Evolutionary conservation across 2,888 invertebrate species (phyloP), one percentile per base, ranked within the genome.

Genomic region (Isotomurus palustris): DNA sequence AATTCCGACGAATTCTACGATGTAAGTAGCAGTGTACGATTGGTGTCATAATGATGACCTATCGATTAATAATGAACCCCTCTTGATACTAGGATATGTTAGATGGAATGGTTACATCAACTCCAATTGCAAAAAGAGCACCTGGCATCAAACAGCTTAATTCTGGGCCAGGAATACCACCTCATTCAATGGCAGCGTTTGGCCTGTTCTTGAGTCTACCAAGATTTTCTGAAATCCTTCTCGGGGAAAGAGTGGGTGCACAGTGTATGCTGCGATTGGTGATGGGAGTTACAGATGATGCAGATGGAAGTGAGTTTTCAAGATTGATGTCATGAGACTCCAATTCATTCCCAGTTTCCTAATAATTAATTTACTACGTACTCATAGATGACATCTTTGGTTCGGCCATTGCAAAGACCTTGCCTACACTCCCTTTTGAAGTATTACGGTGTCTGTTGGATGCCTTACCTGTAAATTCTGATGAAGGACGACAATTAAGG

Each of bases 181-280:
- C 91, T 53, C 94, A 94, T 78, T 91, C 93, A 44, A 80, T 95
- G 65, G 86, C 91, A 1, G 92, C 93, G 14, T 89, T 95, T 73
- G 91, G 91, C 1, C 78, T 94, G 58, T 90, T 95, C 74, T 80
- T 95, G 22, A 82, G 91, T 69, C 78, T 95, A 71, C 91, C 92
- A 0, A 88, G 91, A 2, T 95, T 93, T 75, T 92, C 93, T 0
- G 91, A 90, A 74, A 88, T 92, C 41, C 76, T 95, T 63, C 79
- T 95, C 25, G 83, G 84, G 68, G 90, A 91, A 75, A 86, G 88
- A 71, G 82, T 88, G 67, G 83, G 87, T 63, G 94, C 94, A 0
- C 86, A 90, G 72, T 91, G 90, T 74, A 80, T 95, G 62, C 78
- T 95, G 64, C 79, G 93, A 4, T 79, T 95, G 49, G 87, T 92